These are phyloP conservation scores for Ophion slaviceki DNA, from an alignment of 2,888 invertebrate genomes.

Conservation along the genomic window DNA sequence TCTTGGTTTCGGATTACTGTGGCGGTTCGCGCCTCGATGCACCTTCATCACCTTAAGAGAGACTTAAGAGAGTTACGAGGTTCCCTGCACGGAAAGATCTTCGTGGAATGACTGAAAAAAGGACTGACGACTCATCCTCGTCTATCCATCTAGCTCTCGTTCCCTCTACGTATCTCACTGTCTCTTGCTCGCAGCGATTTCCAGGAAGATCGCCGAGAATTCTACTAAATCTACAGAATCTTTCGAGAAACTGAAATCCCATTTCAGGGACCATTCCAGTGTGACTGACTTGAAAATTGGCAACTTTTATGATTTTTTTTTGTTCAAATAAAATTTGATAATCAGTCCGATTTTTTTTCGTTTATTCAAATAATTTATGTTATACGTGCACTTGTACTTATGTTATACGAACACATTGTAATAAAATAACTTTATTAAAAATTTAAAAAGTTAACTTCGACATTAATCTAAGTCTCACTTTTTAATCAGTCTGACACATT, in stretches of 20 bases:
- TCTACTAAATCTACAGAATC: slow-evolving; percentile 36
- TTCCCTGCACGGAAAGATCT: slow-evolving; percentile 21
- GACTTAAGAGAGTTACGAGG: slow-evolving; percentile 58
- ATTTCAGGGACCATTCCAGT: no score
- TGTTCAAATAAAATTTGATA: no score
- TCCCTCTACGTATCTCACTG: background rate
- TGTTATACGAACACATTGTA: no score
- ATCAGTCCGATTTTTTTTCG: no score
- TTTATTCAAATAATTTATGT: no score
- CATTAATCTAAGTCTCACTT: no score
- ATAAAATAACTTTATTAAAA: no score
- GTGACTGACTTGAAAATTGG: no score
- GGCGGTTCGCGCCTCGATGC: slow-evolving; percentile 71
- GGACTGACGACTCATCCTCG: slow-evolving; percentile 47
- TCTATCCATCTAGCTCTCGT: background rate
- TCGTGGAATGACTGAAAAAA: slow-evolving; percentile 54
- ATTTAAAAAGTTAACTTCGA: no score
- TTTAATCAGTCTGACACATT: no score
- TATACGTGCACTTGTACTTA: no score
- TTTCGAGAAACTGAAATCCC: slow-evolving; percentile 32
- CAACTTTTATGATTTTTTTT: no score
- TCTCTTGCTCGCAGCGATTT: slow-evolving; percentile 31
- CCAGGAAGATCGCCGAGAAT: slow-evolving; percentile 44
- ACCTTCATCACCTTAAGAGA: slow-evolving; percentile 53
- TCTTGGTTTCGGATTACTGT: slow-evolving; percentile 78